Evolutionary conservation across 2,797 vertebrate species (phyloP).

Genomic region (Sebastes elongatus): DNA sequence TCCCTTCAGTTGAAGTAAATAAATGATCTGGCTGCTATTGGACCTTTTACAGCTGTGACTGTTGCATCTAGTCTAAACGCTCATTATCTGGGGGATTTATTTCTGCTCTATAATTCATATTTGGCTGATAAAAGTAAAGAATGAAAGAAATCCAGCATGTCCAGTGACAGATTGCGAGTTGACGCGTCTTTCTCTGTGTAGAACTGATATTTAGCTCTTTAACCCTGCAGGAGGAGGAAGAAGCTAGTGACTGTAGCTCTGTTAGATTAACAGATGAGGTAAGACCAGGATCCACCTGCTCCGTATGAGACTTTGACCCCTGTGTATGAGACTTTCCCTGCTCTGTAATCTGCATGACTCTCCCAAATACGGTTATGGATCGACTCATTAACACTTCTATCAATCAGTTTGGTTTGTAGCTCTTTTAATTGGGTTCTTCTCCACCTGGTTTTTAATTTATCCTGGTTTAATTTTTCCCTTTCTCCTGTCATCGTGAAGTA

Average conservation of each 20-base stretch:
- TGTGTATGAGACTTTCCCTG: neutral
- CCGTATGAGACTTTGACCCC: neutral
- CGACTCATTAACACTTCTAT: neutral
- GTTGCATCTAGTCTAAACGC: neutral
- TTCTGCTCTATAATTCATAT: neutral
- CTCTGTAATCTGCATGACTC: conserved; percentile 60
- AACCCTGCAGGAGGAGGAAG: conserved; percentile 69
- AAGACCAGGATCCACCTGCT: conserved; percentile 54
- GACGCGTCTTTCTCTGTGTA: neutral
- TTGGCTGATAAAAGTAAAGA: neutral
- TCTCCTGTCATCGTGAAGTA: neutral
- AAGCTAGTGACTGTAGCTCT: conserved; percentile 71
- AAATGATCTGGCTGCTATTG: neutral
- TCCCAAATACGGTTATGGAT: neutral
- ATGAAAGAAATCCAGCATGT: neutral
- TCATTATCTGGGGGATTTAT: neutral
- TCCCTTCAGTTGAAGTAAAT: neutral
- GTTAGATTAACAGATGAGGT: conserved; percentile 73
- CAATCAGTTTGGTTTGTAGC: neutral
- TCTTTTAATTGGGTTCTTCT: neutral
- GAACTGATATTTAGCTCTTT: conserved; percentile 67
- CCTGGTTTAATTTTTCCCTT: neutral
- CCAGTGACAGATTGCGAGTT: neutral
- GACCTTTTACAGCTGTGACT: neutral
- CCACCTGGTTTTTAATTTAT: neutral